Percentiles rank a stretch among this genome's conserved stretches.
Conservation (phyloP, 2,113 vertebrate species). For the Mystacornis crossleyi region DNA sequence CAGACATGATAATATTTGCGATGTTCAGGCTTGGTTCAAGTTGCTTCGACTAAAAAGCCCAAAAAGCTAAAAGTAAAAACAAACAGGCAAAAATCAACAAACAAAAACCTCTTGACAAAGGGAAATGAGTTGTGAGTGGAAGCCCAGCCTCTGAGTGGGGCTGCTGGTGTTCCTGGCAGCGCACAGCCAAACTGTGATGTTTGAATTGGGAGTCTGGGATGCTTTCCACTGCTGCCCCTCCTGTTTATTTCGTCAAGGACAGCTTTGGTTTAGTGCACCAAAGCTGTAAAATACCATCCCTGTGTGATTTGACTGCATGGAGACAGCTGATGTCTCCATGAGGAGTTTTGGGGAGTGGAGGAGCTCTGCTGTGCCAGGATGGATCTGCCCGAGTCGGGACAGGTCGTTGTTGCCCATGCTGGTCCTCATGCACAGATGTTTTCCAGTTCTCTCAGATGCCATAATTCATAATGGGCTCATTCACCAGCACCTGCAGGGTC, state of each 20-base stretch:
- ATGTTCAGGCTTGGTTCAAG: neutral
- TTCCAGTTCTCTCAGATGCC: conserved; percentile 14
- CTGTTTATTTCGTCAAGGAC: neutral
- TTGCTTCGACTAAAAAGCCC: neutral
- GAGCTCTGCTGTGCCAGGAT: neutral
- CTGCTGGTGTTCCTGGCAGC: neutral
- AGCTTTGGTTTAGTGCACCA: neutral
- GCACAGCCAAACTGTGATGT: accelerated
- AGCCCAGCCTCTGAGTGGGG: neutral
- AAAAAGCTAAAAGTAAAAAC: neutral
- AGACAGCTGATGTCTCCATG: neutral
- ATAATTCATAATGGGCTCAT: neutral
- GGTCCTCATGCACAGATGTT: neutral
- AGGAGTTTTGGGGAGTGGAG: neutral
- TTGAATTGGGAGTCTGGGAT: accelerated
- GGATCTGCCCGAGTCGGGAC: neutral
- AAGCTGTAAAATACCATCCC: neutral
- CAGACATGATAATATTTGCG: neutral
- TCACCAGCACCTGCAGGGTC: conserved; percentile 1
- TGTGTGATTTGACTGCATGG: accelerated
- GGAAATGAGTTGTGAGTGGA: neutral
- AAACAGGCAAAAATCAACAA: neutral
- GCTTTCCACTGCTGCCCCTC: neutral
- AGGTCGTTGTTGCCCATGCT: accelerated
- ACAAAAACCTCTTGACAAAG: neutral